These are phyloP conservation scores for Tragelaphus strepsiceros DNA, from an alignment of 2,113 vertebrate species.

Conservation along the genomic window DNA sequence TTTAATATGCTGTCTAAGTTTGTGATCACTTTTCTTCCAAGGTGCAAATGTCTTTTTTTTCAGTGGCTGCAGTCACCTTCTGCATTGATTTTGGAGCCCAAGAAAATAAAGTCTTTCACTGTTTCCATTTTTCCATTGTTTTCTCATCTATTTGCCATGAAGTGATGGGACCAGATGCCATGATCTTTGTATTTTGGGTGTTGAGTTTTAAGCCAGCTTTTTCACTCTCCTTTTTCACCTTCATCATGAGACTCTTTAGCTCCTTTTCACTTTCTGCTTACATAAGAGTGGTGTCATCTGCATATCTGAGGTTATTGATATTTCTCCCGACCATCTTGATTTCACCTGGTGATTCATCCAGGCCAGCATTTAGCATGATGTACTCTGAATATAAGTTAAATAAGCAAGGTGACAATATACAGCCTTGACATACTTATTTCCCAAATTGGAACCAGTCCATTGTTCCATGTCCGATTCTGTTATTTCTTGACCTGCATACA, in stretches of 20 bases:
- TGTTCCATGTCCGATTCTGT: neutral
- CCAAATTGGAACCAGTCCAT: neutral
- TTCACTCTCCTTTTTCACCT: neutral
- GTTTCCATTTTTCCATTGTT: neutral
- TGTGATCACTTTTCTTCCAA: neutral
- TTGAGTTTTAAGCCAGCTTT: neutral
- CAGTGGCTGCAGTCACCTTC: neutral
- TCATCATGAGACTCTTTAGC: neutral
- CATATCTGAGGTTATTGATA: neutral
- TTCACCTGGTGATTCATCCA: neutral
- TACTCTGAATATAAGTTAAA: neutral
- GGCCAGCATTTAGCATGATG: neutral
- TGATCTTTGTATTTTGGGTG: neutral
- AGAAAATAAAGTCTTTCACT: neutral
- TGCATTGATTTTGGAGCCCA: neutral
- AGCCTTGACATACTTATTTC: neutral
- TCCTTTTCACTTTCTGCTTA: neutral
- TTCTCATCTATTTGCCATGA: neutral
- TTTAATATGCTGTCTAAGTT: neutral
- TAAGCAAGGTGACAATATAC: neutral
- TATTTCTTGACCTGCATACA: neutral
- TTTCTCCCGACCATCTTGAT: neutral
- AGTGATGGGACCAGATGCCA: neutral
- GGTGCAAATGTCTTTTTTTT: neutral
- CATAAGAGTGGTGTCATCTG: neutral